phyloP scores from a whole-genome alignment of 2,797 vertebrate species.

The Lacerta viridis region DNA sequence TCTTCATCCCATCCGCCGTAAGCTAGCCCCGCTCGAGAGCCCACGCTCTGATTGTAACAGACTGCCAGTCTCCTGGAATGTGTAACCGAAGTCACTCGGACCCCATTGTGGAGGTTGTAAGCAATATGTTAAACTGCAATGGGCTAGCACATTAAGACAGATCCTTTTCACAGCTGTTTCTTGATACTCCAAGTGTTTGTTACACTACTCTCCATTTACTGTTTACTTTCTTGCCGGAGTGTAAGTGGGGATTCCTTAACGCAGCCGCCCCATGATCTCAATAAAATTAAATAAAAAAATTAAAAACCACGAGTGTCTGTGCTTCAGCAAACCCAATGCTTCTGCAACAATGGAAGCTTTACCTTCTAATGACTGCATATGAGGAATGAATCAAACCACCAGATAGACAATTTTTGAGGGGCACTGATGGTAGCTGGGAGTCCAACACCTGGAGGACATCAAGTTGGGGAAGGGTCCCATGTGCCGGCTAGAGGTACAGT shows the following conservation, averaged over 20 bases:
- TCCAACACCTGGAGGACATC: too few relatives aligned
- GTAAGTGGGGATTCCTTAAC: conserved; percentile 83
- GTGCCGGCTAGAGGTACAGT: conserved; percentile 22
- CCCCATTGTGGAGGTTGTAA: conserved; percentile 87
- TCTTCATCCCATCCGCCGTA: conserved; percentile 85
- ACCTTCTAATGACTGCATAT: conserved; percentile 34
- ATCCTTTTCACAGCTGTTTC: conserved; percentile 86
- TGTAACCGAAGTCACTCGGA: conserved; percentile 86
- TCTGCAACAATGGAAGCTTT: conserved; percentile 44
- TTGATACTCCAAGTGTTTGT: conserved; percentile 88
- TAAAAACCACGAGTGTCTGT: conserved; percentile 18
- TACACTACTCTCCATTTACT: conserved; percentile 87
- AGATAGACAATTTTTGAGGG: background rate
- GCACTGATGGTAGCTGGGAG: background rate
- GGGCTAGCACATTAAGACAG: conserved; percentile 86
- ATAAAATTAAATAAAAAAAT: conserved; percentile 49
- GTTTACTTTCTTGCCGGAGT: conserved; percentile 82
- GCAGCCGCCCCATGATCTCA: conserved; percentile 78
- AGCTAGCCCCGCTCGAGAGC: conserved; percentile 84
- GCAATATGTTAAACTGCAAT: conserved; percentile 89
- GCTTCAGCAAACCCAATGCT: conserved; percentile 67
- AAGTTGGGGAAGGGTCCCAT: background rate
- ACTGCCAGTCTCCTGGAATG: conserved; percentile 88
- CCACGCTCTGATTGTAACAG: conserved; percentile 86
- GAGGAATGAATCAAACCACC: background rate